Evolutionary conservation across 2,797 vertebrate species (phyloP), one percentile per base, ranked within the genome.

Genomic region (Limosa lapponica): DNA sequence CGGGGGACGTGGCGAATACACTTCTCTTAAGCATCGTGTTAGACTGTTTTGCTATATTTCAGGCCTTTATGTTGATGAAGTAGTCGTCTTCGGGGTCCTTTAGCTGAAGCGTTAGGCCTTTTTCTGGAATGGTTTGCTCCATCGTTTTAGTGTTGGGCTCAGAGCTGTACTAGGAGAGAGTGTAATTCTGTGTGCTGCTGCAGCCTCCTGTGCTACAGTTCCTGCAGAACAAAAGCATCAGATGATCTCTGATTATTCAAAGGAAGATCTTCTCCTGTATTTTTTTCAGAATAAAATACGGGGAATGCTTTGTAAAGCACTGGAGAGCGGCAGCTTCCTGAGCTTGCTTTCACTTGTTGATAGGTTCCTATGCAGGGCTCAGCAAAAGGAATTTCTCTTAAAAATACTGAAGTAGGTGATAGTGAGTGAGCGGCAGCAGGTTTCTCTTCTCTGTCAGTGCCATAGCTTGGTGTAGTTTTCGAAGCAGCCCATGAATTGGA

Each of bases 211-310:
- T 54, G 11, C 30, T 66, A 43, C 28, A 30, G 1, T 15, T 78
- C 46, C 52, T 83, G 39, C 70, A 64, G 46, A 58, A 24, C 14
- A 27, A 46, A 70, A 27, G 37, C n/a, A 34, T 16, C 3, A 18
- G 11, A 49, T 67, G 16, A n/a, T 55, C 19, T 32, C 43, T 16
- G 13, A 1, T 61, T 43, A 7, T 6, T 43, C 49, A 27, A 16
- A 70, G 27, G 23, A 32, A 46, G 24, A 43, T 54, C n/a, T 16
- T 13, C 0, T 30, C 2, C 6, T 34, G 0, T 32, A 0, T 25
- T 8, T 41, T 18, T 59, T 48, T 34, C 32, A 61, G 44, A 64
- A 16, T 36, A 14, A 82, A 73, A 9, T 19, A 13, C 6, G 6
- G 30, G 59, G 8, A 55, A 24, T 27, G 8, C 43, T 84, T 64